These are phyloP conservation scores for Eretmochelys imbricata DNA, from an alignment of 2,113 vertebrate species.

Conservation along the genomic window DNA sequence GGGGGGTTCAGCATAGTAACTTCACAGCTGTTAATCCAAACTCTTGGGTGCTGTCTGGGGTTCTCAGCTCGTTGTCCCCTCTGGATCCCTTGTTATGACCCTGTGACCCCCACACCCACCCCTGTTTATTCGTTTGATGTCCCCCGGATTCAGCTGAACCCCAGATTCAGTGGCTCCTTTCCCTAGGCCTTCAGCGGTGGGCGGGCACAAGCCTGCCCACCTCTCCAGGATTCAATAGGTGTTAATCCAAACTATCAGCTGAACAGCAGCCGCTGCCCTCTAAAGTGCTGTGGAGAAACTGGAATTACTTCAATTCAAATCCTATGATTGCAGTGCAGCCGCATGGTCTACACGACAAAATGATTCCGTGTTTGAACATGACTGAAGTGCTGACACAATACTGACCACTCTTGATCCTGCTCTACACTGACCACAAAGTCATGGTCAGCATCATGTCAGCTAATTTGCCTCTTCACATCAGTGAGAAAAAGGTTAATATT, in stretches of 20 bases:
- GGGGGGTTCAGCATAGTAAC: background rate
- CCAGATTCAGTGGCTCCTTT: no score
- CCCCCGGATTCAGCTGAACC: no score
- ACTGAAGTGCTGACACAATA: background rate
- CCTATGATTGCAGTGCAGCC: background rate
- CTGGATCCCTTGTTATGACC: no score
- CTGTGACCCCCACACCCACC: no score
- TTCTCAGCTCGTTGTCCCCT: no score
- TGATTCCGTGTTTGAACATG: background rate
- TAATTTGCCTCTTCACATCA: background rate
- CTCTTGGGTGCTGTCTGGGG: no score
- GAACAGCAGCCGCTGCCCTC: background rate
- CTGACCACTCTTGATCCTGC: background rate
- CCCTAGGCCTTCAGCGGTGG: no score
- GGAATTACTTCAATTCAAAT: background rate
- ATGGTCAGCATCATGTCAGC: background rate
- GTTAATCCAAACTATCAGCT: background rate
- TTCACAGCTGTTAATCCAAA: background rate
- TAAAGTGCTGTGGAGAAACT: background rate
- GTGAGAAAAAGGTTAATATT: background rate
- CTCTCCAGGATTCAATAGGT: no score
- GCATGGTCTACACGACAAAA: background rate
- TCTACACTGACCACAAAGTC: background rate
- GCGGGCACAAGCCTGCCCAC: no score
- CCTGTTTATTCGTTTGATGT: no score